phyloP scores from a whole-genome alignment of 2,113 vertebrate genomes.

The Danio rerio region DNA sequence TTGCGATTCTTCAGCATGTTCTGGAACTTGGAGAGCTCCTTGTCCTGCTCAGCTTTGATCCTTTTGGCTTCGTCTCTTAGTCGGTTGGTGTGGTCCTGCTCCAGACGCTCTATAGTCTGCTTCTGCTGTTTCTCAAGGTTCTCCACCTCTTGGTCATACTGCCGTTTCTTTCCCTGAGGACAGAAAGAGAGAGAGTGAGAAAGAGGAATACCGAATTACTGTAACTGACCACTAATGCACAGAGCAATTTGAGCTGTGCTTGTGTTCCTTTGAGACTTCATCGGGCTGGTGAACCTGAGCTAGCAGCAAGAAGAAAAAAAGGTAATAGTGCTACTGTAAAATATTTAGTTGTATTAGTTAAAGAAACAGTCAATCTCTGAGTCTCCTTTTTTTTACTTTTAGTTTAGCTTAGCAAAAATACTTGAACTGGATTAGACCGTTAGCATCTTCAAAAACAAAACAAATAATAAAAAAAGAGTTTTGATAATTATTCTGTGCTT shows the following conservation, averaged over 20 bases:
- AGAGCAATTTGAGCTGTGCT: not conserved
- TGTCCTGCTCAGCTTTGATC: constrained; percentile 97
- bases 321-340: too few species aligned
- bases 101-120: constrained; percentile 93
- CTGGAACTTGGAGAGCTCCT: constrained; percentile 93
- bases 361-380: too few species aligned
- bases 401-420: too few species aligned
- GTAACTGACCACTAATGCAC: not conserved
- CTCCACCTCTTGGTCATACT: constrained; percentile 97
- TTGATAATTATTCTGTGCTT: too few species aligned
- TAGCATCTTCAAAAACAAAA: too few species aligned
- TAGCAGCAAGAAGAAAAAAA: not conserved
- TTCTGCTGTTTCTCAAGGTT: constrained; percentile 98
- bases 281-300: not conserved
- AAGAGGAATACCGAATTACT: not conserved
- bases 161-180: constrained; percentile 87
- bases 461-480: too few species aligned
- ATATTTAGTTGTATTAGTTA: too few species aligned
- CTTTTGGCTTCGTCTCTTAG: constrained; percentile 95
- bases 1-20: constrained; percentile 93
- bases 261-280: not conserved
- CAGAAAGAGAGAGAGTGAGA: not conserved
- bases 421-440: too few species aligned
- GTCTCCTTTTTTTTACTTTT: too few species aligned
- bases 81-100: constrained; percentile 95